phyloP scores from a whole-genome alignment of 64 coral and sea anemone species.

The Orbicella faveolata region DNA sequence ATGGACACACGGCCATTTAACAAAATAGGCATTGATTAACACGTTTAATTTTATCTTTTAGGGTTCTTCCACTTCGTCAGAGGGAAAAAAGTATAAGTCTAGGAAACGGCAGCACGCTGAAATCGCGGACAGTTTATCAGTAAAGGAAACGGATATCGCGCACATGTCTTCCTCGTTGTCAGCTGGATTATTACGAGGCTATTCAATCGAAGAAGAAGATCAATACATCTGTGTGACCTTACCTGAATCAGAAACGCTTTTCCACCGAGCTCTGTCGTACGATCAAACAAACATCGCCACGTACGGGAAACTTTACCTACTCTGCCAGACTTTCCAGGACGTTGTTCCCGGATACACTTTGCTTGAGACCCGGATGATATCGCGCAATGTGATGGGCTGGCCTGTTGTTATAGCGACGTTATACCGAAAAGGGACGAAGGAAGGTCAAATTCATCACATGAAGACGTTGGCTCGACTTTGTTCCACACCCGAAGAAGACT shows the following conservation, averaged over 20 bases:
- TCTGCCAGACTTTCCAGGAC: slow-evolving; percentile 87
- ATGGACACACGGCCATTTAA: no score
- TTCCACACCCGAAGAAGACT: slow-evolving; percentile 72
- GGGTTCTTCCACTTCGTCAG: neutral
- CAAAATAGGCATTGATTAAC: neutral
- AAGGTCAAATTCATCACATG: slow-evolving; percentile 90
- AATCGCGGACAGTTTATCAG: neutral
- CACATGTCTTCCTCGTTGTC: neutral
- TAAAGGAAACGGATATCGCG: neutral
- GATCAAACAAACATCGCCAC: slow-evolving; percentile 56
- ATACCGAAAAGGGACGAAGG: slow-evolving; percentile 74
- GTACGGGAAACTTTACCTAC: slow-evolving; percentile 81
- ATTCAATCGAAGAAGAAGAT: slow-evolving; percentile 76
- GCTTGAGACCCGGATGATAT: slow-evolving; percentile 91
- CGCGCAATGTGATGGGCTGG: slow-evolving; percentile 77
- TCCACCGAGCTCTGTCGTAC: slow-evolving; percentile 63
- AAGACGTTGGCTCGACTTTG: slow-evolving; percentile 87
- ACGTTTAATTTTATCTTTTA: neutral
- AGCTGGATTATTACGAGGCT: slow-evolving; percentile 62
- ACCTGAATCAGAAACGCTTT: slow-evolving; percentile 63
- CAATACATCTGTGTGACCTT: slow-evolving; percentile 75
- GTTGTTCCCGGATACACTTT: slow-evolving; percentile 87
- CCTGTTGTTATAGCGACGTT: slow-evolving; percentile 90
- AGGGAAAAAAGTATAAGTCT: slow-evolving; percentile 31
- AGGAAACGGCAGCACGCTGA: slow-evolving; percentile 10